A percentile compares a stretch with the other conserved stretches of the same genome.
These are phyloP conservation scores for Ellobius talpinus DNA, from an alignment of 2,113 vertebrate species.

Conservation along the genomic window DNA sequence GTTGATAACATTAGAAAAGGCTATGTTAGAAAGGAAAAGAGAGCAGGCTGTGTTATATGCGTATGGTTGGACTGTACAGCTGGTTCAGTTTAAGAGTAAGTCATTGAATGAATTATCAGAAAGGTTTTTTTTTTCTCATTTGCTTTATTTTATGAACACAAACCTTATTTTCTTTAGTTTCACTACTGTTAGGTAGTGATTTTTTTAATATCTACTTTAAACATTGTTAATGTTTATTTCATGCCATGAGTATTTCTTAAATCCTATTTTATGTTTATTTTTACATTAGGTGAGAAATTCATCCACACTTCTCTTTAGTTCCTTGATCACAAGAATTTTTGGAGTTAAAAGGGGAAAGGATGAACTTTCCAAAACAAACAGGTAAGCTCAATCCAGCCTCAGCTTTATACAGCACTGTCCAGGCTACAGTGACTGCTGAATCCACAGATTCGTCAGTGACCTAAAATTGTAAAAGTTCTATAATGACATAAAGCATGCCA, in stretches of 20 bases:
- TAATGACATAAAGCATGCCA: slow-evolving; percentile 55
- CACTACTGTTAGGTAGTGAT: background rate
- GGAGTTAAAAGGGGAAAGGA: slow-evolving; percentile 97
- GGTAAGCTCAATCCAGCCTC: slow-evolving; percentile 85
- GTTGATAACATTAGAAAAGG: slow-evolving; percentile 2
- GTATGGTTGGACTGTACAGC: background rate
- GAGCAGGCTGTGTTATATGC: background rate
- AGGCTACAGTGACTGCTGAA: slow-evolving; percentile 71
- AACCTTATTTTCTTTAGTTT: slow-evolving; percentile 25
- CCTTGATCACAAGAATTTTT: slow-evolving; percentile 98
- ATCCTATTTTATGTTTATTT: slow-evolving; percentile 70
- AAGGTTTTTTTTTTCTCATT: slow-evolving; percentile 36
- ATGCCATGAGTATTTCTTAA: slow-evolving; percentile 21
- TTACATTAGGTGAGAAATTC: slow-evolving; percentile 95
- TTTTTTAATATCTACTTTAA: slow-evolving; percentile 61
- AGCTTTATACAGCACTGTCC: slow-evolving; percentile 67
- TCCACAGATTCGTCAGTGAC: slow-evolving; percentile 69
- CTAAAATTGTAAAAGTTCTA: slow-evolving; percentile 68
- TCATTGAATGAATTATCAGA: slow-evolving; percentile 10
- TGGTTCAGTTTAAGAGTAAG: slow-evolving; percentile 29
- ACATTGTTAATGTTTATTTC: slow-evolving; percentile 53
- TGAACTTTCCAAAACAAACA: slow-evolving; percentile 97
- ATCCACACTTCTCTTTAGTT: slow-evolving; percentile 97
- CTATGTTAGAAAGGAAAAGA: background rate
- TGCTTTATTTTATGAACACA: slow-evolving; percentile 54